Conservation (phyloP, 2,113 vertebrate genomes). For the Anguilla rostrata region DNA sequence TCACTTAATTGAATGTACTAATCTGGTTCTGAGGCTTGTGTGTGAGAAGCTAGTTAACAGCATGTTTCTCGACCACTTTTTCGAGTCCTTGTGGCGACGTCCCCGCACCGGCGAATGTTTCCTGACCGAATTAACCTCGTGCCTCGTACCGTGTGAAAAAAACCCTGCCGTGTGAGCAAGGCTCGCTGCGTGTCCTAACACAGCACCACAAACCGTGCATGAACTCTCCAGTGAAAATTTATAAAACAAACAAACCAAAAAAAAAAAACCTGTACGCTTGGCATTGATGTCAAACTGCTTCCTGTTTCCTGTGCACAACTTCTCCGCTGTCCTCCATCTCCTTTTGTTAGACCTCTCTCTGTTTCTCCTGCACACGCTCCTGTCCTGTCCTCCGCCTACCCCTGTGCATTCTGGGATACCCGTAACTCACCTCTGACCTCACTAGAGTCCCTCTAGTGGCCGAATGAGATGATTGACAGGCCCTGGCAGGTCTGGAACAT, state of each 20-base stretch:
- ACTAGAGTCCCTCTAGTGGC: too few species aligned
- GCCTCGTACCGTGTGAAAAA: slow-evolving; percentile 45
- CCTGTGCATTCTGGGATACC: neutral
- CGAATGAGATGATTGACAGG: neutral
- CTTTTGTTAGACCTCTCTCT: neutral
- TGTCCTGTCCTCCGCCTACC: slow-evolving; percentile 10
- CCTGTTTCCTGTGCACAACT: slow-evolving; percentile 20
- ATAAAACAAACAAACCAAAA: neutral
- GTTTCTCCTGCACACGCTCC: neutral
- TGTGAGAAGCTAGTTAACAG: slow-evolving; percentile 27
- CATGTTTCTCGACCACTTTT: slow-evolving; percentile 23
- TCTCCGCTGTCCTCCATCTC: neutral
- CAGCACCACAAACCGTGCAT: slow-evolving; percentile 63
- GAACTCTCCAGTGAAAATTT: slow-evolving; percentile 62
- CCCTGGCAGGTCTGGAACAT: too few species aligned
- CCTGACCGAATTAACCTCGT: slow-evolving; percentile 56
- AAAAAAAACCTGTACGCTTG: slow-evolving; percentile 69
- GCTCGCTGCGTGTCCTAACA: slow-evolving; percentile 57
- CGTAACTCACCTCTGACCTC: neutral
- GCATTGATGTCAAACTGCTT: slow-evolving; percentile 80
- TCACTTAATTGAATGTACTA: slow-evolving; percentile 20
- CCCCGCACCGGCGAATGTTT: slow-evolving; percentile 7
- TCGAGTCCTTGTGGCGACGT: neutral
- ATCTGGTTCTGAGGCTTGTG: slow-evolving; percentile 18
- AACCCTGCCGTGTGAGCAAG: slow-evolving; percentile 45